phyloP scores from a whole-genome alignment of 2,888 invertebrate species.

The Drosophila peninsularis region DNA sequence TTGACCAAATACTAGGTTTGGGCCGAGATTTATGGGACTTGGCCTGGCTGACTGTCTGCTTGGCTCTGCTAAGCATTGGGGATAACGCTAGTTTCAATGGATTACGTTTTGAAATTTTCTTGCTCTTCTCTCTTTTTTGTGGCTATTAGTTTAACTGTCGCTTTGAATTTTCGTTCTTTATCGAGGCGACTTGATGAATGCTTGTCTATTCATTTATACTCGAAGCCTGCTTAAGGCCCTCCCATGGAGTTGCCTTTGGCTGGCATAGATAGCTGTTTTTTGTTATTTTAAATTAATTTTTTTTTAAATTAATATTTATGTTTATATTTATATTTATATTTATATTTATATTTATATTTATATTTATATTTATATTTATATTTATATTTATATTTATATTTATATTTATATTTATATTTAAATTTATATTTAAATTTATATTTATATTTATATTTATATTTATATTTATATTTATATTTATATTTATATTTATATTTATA shows the following conservation, averaged over 20 bases:
- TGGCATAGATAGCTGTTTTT: background rate
- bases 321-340: too few relatives aligned
- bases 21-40: conserved; percentile 64
- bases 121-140: conserved; percentile 3
- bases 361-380: background rate
- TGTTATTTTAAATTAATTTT: background rate
- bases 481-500: too few relatives aligned
- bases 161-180: conserved; percentile 16
- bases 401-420: background rate
- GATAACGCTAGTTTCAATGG: conserved; percentile 31
- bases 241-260: background rate
- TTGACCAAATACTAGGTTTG: conserved; percentile 65
- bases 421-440: too few relatives aligned
- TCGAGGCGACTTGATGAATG: conserved; percentile 26
- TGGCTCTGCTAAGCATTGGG: conserved; percentile 8
- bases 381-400: background rate
- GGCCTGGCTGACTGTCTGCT: conserved; percentile 30
- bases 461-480: too few relatives aligned
- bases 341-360: too few relatives aligned
- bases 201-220: conserved; percentile 8
- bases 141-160: conserved; percentile 28
- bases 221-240: background rate
- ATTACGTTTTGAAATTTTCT: conserved; percentile 13
- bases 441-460: too few relatives aligned
- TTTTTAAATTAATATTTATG: background rate